phyloP scores from a whole-genome alignment of 2,888 invertebrate species.

The Melanostoma mellinum region DNA sequence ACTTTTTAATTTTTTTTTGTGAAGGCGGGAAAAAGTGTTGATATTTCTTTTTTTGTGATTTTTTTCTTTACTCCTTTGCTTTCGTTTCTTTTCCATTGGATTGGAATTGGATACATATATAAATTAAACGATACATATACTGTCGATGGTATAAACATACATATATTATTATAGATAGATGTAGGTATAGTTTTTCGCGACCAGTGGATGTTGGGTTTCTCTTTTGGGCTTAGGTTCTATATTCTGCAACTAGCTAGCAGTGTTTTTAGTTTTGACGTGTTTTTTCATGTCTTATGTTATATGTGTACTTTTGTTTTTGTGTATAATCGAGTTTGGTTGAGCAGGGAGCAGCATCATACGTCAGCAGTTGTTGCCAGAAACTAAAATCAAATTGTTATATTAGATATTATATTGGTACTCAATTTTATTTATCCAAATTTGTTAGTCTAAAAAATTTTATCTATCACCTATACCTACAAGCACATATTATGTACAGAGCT shows the following conservation, averaged over 20 bases:
- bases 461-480: too few relatives aligned
- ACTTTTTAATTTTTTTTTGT: conserved; percentile 26
- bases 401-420: too few relatives aligned
- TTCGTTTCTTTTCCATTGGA: conserved; percentile 34
- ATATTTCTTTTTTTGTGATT: conserved; percentile 49
- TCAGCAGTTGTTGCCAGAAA: too few relatives aligned
- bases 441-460: too few relatives aligned
- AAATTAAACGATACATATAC: neutral
- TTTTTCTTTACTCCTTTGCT: conserved; percentile 32
- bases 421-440: too few relatives aligned
- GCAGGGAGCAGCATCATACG: too few relatives aligned
- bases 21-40: conserved; percentile 71
- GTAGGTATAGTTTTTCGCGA: neutral
- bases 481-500: too few relatives aligned
- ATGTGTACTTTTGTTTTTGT: too few relatives aligned
- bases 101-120: neutral
- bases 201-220: conserved; percentile 7
- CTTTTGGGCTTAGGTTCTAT: conserved; percentile 4
- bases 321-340: too few relatives aligned
- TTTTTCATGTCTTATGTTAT: neutral
- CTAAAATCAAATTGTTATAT: too few relatives aligned
- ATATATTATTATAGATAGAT: neutral
- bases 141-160: neutral
- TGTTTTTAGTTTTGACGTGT: conserved; percentile 20
- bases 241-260: neutral